A percentile compares a stretch with the other conserved stretches of the same genome.
Conservation (phyloP, 64 coral and sea anemone species). For the Stichodactyla helianthus region DNA sequence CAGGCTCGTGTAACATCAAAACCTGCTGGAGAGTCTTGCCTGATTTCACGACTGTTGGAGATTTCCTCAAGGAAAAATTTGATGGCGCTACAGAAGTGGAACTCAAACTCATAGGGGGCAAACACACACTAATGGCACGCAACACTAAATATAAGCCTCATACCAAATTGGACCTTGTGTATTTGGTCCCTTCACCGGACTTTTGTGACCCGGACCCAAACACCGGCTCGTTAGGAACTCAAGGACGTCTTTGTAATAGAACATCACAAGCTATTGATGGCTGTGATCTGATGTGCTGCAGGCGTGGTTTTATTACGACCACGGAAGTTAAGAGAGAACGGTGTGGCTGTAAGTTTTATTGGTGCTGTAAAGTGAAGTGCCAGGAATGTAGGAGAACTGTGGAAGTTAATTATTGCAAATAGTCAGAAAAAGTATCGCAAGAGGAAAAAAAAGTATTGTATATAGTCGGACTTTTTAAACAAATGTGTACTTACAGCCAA, state of each 20-base stretch:
- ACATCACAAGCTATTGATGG: constrained; percentile 79
- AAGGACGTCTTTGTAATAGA: constrained; percentile 69
- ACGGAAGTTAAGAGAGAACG: constrained; percentile 32
- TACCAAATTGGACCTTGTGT: constrained; percentile 69
- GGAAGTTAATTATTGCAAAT: constrained; percentile 79
- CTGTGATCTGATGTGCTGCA: constrained; percentile 81
- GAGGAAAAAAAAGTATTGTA: not conserved
- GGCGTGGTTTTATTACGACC: constrained; percentile 48
- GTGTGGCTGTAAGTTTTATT: constrained; percentile 72
- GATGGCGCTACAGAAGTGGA: constrained; percentile 84
- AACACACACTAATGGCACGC: constrained; percentile 47
- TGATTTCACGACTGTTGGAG: constrained; percentile 54
- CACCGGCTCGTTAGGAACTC: constrained; percentile 71
- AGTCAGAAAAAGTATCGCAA: not conserved
- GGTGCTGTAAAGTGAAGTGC: constrained; percentile 81
- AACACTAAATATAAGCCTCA: constrained; percentile 66
- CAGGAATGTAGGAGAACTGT: constrained; percentile 53
- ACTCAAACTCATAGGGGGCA: constrained; percentile 45
- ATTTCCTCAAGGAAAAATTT: constrained; percentile 89
- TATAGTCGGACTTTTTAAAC: not conserved
- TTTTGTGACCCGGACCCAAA: constrained; percentile 58
- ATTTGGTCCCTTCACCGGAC: constrained; percentile 63
- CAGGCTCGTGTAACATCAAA: constrained; percentile 85
- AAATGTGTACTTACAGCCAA: not conserved
- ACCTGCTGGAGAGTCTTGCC: constrained; percentile 91